Conservation (phyloP, 2,113 vertebrate species). For the Calonectris borealis region DNA sequence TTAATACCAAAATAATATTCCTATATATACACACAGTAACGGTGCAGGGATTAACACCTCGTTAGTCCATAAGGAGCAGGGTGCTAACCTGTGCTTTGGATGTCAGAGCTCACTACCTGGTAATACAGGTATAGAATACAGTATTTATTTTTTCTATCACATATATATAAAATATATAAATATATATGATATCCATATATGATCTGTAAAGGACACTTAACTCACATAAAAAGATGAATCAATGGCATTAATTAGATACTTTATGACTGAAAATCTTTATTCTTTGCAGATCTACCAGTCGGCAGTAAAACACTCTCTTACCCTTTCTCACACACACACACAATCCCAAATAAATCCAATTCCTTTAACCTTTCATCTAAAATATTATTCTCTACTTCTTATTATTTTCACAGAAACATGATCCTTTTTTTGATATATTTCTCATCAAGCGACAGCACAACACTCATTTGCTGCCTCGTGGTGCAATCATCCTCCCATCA, state of each 20-base stretch:
- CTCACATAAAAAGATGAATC: neutral
- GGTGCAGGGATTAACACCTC: neutral
- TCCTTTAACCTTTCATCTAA: neutral
- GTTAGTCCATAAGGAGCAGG: neutral
- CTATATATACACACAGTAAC: fast-evolving
- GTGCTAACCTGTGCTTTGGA: neutral
- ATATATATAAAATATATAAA: too few relatives aligned
- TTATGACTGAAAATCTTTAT: neutral
- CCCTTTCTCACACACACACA: neutral
- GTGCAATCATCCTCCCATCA: neutral
- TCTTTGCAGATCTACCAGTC: neutral
- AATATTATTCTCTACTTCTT: neutral
- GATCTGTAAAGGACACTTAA: neutral
- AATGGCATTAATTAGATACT: neutral
- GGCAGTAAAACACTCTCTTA: neutral
- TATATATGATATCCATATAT: neutral
- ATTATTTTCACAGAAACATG: neutral
- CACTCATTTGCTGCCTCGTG: neutral
- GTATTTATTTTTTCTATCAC: neutral
- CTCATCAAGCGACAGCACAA: neutral
- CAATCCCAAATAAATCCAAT: neutral
- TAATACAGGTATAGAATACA: neutral
- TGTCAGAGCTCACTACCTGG: neutral
- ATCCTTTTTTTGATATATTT: neutral
- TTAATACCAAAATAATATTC: neutral